phyloP scores from a whole-genome alignment of 2,113 vertebrate genomes.

The Heterochromis multidens region DNA sequence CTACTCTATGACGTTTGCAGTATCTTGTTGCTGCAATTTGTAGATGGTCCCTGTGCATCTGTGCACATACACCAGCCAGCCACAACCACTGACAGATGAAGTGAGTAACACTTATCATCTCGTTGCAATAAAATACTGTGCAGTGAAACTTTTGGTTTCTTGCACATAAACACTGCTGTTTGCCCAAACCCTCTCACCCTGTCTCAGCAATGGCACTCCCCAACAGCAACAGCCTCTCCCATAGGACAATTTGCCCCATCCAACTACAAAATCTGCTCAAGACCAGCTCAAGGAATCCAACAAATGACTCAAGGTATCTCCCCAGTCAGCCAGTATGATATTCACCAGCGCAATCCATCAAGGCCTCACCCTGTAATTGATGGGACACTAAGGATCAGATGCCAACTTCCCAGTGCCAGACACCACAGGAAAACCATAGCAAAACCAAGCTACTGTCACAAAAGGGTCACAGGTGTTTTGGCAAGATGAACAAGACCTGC shows the following conservation, averaged over 20 bases:
- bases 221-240: neutral
- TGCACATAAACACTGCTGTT: neutral
- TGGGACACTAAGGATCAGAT: neutral
- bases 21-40: neutral
- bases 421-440: neutral
- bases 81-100: neutral
- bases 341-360: neutral
- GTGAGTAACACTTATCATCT: neutral
- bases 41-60: neutral
- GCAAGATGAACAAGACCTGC: neutral
- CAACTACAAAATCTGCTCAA: neutral
- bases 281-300: neutral
- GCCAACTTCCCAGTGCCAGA: neutral
- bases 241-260: neutral
- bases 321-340: neutral
- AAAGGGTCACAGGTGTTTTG: neutral
- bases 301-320: neutral
- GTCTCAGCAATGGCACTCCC: neutral
- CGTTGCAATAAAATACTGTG: fast-evolving
- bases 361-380: neutral
- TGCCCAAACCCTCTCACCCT: fast-evolving
- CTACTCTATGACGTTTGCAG: fast-evolving
- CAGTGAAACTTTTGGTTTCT: neutral
- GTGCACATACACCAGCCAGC: neutral
- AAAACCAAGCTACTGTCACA: neutral